Evolutionary conservation across 2,888 invertebrate species (phyloP).

Genomic region (Labia minor): DNA sequence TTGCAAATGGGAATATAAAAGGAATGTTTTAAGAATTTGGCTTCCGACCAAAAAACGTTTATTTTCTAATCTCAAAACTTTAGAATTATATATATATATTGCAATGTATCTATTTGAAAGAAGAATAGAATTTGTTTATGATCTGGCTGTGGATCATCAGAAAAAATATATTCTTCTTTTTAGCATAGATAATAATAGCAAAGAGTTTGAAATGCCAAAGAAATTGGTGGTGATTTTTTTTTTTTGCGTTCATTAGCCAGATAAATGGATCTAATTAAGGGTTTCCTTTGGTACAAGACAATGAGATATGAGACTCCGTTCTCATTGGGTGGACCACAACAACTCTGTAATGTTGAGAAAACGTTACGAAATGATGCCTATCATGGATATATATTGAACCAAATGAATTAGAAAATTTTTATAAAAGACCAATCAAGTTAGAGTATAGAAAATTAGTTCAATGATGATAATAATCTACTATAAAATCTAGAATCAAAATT

Average conservation of each 20-base stretch:
- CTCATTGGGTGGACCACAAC: not conserved
- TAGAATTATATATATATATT: not conserved
- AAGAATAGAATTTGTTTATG: too few species aligned
- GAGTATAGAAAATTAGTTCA: too few species aligned
- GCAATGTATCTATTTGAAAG: too few species aligned
- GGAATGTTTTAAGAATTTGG: conserved; percentile 13
- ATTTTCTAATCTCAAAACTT: conserved; percentile 13
- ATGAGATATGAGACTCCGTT: not conserved
- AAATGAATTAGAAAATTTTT: too few species aligned
- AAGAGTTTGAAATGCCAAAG: not conserved
- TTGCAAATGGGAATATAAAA: conserved; percentile 13
- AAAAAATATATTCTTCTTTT: too few species aligned
- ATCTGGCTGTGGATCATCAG: too few species aligned
- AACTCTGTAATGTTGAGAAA: not conserved
- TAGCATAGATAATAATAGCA: too few species aligned
- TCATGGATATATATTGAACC: too few species aligned
- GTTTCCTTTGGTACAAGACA: not conserved
- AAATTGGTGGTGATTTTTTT: not conserved
- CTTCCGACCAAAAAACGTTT: not conserved
- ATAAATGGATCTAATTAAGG: not conserved
- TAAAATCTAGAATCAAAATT: too few species aligned
- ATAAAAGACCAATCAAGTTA: too few species aligned
- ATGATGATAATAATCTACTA: too few species aligned
- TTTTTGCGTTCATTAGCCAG: not conserved
- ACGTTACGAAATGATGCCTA: too few species aligned